These are phyloP conservation scores for Myotis planiceps DNA, from an alignment of 2,797 vertebrate genomes.

Conservation along the genomic window DNA sequence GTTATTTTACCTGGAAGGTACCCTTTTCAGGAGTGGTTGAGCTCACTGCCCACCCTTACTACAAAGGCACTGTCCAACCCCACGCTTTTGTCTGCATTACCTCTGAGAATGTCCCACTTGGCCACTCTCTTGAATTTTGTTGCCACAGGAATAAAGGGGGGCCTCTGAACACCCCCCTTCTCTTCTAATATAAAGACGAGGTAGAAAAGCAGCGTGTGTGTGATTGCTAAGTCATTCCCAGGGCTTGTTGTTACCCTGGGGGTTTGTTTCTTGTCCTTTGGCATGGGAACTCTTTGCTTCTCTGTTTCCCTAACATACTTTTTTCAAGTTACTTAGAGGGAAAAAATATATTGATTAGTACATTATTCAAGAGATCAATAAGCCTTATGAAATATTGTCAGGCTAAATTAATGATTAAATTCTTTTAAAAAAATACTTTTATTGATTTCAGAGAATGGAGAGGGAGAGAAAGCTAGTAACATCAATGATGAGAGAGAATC, in stretches of 20 bases:
- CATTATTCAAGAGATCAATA: not conserved
- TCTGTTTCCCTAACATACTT: not conserved
- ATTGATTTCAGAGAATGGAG: no score
- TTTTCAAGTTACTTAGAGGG: not conserved
- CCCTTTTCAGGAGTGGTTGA: not conserved
- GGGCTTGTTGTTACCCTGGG: not conserved
- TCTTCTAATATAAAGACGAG: not conserved
- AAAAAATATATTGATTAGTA: not conserved
- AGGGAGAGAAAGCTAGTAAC: no score
- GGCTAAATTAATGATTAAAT: conserved; percentile 20
- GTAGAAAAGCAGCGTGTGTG: fast-evolving
- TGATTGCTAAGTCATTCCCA: not conserved
- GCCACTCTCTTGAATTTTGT: not conserved
- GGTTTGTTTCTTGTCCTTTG: not conserved
- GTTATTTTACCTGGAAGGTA: not conserved
- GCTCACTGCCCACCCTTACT: not conserved
- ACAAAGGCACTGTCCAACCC: not conserved
- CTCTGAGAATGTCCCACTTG: not conserved
- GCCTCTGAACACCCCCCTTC: not conserved
- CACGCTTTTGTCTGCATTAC: not conserved
- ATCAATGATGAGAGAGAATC: no score
- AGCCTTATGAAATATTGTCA: not conserved
- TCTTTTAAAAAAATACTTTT: not conserved
- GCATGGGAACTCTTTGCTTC: not conserved
- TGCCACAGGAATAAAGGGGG: not conserved